Evolutionary conservation across 2,113 vertebrate species (phyloP).

Genomic region (Macquaria australasica): DNA sequence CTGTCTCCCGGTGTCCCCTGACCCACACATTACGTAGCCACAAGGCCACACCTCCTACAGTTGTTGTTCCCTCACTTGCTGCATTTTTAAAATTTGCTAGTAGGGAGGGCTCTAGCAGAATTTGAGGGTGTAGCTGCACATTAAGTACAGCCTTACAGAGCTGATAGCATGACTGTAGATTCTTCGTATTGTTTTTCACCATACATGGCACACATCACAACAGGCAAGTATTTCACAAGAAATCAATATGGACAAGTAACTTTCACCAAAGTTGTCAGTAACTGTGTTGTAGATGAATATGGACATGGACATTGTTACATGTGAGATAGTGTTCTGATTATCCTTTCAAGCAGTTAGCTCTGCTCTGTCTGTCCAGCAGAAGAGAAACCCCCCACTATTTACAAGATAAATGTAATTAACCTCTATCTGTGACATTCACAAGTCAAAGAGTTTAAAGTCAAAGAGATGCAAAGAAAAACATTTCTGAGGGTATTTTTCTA

Average conservation of each 20-base stretch:
- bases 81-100: too few relatives aligned
- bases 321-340: neutral
- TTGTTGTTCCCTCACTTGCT: too few relatives aligned
- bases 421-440: slow-evolving; percentile 8
- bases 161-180: neutral
- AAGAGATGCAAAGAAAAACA: slow-evolving; percentile 1
- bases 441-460: neutral
- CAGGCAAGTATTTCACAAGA: neutral
- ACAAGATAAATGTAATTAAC: slow-evolving; percentile 28
- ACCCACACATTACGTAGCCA: too few relatives aligned
- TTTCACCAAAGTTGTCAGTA: neutral
- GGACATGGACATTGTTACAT: neutral
- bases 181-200: neutral
- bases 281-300: neutral
- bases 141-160: neutral
- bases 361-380: neutral
- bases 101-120: too few relatives aligned
- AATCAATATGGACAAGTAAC: neutral
- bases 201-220: neutral
- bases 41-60: too few relatives aligned
- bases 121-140: too few relatives aligned
- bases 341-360: neutral
- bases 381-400: neutral
- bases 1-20: too few relatives aligned
- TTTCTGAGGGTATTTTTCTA: slow-evolving; percentile 7